phyloP scores from a whole-genome alignment of 2,113 vertebrate species.

The Callocephalon fimbriatum region DNA sequence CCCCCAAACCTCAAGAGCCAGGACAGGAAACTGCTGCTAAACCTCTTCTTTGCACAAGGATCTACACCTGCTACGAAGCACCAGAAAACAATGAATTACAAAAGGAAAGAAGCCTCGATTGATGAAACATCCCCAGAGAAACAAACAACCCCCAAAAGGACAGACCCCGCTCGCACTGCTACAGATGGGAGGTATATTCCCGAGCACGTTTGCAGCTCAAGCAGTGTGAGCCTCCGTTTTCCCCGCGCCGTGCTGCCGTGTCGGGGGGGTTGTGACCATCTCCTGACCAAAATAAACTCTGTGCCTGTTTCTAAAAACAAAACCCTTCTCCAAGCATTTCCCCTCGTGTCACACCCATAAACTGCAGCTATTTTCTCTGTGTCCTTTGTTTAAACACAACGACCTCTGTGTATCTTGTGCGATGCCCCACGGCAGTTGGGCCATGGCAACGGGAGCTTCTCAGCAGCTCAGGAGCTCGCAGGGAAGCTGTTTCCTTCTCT shows the following conservation, averaged over 20 bases:
- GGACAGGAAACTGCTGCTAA: no score
- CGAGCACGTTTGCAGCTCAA: not conserved
- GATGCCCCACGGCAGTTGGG: slow-evolving; percentile 40
- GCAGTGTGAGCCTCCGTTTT: not conserved
- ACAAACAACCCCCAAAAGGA: not conserved
- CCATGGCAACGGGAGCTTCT: slow-evolving; percentile 14
- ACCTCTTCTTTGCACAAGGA: no score
- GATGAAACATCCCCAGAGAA: not conserved
- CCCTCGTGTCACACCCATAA: slow-evolving; percentile 37
- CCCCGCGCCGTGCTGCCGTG: not conserved
- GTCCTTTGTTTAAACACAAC: slow-evolving; percentile 55
- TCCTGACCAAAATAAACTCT: slow-evolving; percentile 57
- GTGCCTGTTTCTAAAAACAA: not conserved
- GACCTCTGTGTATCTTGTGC: not conserved
- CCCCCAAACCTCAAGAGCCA: no score
- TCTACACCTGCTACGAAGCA: fast-evolving
- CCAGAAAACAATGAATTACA: not conserved
- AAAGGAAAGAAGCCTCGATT: not conserved
- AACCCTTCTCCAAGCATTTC: slow-evolving; percentile 42
- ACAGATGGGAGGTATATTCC: not conserved
- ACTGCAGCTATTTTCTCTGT: slow-evolving; percentile 48
- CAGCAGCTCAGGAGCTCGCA: slow-evolving; percentile 21
- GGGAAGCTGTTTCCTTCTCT: not conserved
- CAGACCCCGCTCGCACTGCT: not conserved
- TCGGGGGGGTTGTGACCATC: not conserved